Conservation (phyloP, 2,113 vertebrate species). For the Cololabis saira region DNA sequence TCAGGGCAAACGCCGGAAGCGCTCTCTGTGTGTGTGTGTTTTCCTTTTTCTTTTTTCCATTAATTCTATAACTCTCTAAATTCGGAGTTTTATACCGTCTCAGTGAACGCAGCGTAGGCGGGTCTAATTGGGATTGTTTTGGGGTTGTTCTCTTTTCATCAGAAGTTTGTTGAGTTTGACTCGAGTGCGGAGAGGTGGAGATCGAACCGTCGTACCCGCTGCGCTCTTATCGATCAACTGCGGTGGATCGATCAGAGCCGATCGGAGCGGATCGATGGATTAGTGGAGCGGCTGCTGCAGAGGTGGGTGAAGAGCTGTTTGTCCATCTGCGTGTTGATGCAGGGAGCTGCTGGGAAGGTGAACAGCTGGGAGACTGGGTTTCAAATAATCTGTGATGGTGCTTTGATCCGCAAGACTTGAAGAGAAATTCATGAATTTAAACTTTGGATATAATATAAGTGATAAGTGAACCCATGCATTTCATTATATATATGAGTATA, state of each 20-base stretch:
- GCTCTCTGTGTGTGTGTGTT: too few species aligned
- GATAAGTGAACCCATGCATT: too few species aligned
- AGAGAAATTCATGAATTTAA: too few species aligned
- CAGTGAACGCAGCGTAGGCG: conserved; percentile 55
- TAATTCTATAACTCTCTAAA: not conserved
- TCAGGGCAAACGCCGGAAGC: too few species aligned
- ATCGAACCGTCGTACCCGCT: not conserved
- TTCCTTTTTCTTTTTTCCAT: too few species aligned
- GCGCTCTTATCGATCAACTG: not conserved
- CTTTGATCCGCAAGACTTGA: too few species aligned
- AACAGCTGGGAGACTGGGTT: conserved; percentile 37
- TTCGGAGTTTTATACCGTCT: not conserved
- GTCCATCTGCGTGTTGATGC: not conserved
- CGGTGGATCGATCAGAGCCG: not conserved
- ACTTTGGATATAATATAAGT: too few species aligned
- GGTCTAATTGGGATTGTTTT: not conserved
- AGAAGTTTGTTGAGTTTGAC: conserved; percentile 21
- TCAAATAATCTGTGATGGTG: too few species aligned
- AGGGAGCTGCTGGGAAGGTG: conserved; percentile 14
- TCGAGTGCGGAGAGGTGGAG: not conserved
- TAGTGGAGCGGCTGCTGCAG: conserved; percentile 11
- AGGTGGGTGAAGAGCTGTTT: conserved; percentile 31
- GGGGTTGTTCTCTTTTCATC: not conserved
- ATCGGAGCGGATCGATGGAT: conserved; percentile 41
- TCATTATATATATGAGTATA: too few species aligned